Evolutionary conservation across 2,888 invertebrate species (phyloP), one percentile per base, ranked within the genome.

Genomic region (Syrphus vitripennis): DNA sequence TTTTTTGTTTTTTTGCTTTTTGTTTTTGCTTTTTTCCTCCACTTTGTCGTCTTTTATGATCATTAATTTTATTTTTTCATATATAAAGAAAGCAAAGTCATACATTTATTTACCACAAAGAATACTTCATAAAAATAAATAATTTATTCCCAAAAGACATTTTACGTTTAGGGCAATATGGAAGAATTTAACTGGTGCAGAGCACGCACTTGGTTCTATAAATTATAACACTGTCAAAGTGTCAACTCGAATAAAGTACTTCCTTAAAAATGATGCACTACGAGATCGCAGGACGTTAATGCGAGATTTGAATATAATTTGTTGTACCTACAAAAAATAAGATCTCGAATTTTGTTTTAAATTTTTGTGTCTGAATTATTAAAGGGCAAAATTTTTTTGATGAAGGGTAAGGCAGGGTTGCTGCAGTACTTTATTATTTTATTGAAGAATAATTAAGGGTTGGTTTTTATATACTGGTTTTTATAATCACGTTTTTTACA

Each of bases 181-280:
- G 67, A 50, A 34, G n/a, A 45, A 31, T 67, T 12, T 67, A 40
- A 26, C 4, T 50, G 50, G 12, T 50, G 48, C 21, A 48, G 50
- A 67, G 24, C 48, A 50, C 67, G 67, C 21, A 67, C 34, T 67
- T n/a, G 65, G 21, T 45, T 75, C 83, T 50, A 71, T 31, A 75
- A 80, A 76, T 84, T 84, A 81, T 69, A 50, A 69, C 48, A 72
- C 71, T 84, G 75, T 76, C 80, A 76, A 80, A 80, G 67, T 84
- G 75, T 76, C 80, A 76, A 69, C 76, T 67, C 26, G 67, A 76
- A 55, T 50, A 55, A 69, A 77, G 76, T 67, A 70, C 65, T 55
- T 83, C 65, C 48, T 14, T 24, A 45, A 48, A 59, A 57, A 50
- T 53, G 50, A 71, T 72, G 71, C 63, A 70, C 63, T 34, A 10